Conservation (phyloP, 2,797 vertebrate species). For the Microctenopoma steveboyesi region DNA sequence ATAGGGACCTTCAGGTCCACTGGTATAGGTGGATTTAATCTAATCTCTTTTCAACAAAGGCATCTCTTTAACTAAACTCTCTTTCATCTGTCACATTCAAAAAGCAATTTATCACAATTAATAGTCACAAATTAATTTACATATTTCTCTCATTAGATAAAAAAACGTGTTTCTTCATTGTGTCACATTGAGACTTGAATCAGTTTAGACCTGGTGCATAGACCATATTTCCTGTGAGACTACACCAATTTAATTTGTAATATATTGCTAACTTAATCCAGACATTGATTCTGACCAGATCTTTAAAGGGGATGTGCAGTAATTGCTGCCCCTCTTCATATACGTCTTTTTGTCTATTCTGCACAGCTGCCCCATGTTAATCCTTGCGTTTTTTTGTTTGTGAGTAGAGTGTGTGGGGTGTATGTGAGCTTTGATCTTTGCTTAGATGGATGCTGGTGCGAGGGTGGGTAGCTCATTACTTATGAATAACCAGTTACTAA, state of each 20-base stretch:
- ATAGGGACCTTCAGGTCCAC: too few species aligned
- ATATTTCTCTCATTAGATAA: neutral
- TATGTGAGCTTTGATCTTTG: slow-evolving; percentile 68
- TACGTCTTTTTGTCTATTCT: slow-evolving; percentile 38
- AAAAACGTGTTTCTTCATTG: too few species aligned
- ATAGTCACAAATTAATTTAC: neutral
- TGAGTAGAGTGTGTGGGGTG: slow-evolving; percentile 17
- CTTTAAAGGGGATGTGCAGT: slow-evolving; percentile 46
- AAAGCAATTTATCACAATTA: neutral
- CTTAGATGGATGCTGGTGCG: slow-evolving; percentile 43
- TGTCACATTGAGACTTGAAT: neutral
- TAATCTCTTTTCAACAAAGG: neutral
- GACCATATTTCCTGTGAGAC: neutral
- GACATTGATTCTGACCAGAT: slow-evolving; percentile 45
- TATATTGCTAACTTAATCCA: slow-evolving; percentile 23
- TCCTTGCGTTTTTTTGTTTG: slow-evolving; percentile 14
- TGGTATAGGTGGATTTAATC: too few species aligned
- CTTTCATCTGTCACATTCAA: neutral
- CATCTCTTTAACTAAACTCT: neutral
- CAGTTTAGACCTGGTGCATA: neutral
- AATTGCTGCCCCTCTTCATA: slow-evolving; percentile 51
- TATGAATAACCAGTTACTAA: slow-evolving; percentile 55
- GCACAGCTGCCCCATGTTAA: slow-evolving; percentile 42
- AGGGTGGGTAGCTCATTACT: slow-evolving; percentile 70
- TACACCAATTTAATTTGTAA: slow-evolving; percentile 5